Evolutionary conservation across 2,113 vertebrate species (phyloP).

Genomic region (Edolisoma coerulescens): DNA sequence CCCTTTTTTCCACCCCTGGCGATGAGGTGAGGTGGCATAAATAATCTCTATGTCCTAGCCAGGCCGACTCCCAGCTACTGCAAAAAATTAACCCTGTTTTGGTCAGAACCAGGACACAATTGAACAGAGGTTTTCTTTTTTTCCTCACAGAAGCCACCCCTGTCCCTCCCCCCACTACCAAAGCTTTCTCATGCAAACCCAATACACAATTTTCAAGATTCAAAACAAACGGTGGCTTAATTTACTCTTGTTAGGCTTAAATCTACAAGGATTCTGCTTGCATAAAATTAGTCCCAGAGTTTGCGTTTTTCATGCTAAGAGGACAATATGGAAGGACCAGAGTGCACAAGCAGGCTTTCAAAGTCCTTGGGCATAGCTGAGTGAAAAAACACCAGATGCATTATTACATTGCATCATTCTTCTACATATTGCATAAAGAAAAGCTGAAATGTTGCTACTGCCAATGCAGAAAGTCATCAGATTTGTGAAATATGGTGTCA

Average conservation of each 20-base stretch:
- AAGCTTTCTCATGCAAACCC: not conserved
- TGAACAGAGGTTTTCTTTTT: not conserved
- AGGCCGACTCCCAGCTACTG: not conserved
- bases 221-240: not conserved
- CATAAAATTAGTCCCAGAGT: not conserved
- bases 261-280: not conserved
- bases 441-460: conserved; percentile 42
- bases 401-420: not conserved
- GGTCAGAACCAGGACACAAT: not conserved
- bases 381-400: not conserved
- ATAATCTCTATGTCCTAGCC: not conserved
- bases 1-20: accelerated
- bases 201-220: not conserved
- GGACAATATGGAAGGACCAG: not conserved
- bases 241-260: not conserved
- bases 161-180: not conserved
- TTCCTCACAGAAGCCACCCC: not conserved
- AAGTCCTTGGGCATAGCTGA: not conserved
- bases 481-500: conserved; percentile 58
- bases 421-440: conserved; percentile 21
- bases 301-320: not conserved
- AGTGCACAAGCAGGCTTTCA: not conserved
- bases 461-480: conserved; percentile 27
- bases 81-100: not conserved
- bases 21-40: not conserved